These are phyloP conservation scores for Isurus oxyrinchus DNA, from an alignment of 2,113 vertebrate genomes.

Conservation along the genomic window DNA sequence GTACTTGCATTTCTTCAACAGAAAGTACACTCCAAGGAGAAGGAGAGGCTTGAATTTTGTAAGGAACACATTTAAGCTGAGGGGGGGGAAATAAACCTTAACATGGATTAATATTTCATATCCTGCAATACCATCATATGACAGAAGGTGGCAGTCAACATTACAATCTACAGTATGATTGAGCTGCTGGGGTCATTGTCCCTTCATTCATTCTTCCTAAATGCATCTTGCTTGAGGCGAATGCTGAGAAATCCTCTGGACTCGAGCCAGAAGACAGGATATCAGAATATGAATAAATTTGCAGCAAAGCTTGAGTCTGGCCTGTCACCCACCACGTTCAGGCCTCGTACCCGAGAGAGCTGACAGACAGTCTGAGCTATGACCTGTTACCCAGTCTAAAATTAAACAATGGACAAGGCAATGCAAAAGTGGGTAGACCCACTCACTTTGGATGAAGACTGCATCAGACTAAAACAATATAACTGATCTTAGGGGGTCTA, in stretches of 20 bases:
- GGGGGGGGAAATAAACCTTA: not conserved
- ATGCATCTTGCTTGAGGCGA: not conserved
- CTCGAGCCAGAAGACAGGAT: not conserved
- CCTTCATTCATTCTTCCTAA: not conserved
- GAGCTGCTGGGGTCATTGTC: not conserved
- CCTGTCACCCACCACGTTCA: too few relatives aligned
- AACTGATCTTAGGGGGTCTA: not conserved
- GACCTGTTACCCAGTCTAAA: not conserved
- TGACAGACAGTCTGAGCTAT: not conserved
- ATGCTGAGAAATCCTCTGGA: too few relatives aligned
- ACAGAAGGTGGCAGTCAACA: conserved; percentile 17
- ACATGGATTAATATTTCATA: not conserved
- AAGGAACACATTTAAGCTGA: not conserved
- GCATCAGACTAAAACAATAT: not conserved
- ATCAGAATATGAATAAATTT: not conserved
- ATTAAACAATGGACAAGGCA: not conserved
- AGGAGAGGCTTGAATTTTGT: not conserved
- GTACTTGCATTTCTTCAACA: not conserved
- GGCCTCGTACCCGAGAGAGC: not conserved
- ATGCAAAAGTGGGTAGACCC: too few relatives aligned
- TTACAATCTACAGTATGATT: too few relatives aligned
- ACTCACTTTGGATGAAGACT: not conserved
- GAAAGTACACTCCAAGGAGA: not conserved
- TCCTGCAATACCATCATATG: not conserved
- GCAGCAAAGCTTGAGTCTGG: not conserved